Evolutionary conservation across 92 coral and sea anemone genomes (phyloP), one percentile per base, ranked within the genome.

Genomic region (Parazoanthus darwini): DNA sequence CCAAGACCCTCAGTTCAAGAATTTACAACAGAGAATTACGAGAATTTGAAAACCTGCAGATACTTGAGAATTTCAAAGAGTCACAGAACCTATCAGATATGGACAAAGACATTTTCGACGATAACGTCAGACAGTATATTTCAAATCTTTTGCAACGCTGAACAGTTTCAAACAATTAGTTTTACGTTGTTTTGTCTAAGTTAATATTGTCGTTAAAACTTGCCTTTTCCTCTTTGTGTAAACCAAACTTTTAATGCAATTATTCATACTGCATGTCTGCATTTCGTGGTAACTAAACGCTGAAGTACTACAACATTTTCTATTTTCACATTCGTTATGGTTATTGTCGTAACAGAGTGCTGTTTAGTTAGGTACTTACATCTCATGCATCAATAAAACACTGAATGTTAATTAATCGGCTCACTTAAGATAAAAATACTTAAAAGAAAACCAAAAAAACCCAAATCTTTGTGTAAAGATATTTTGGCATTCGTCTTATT

Each of bases 1-100:
- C 98, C 98, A 37, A 91, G 93, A 43, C 94, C 94, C 8, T 86
- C 96, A 13, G 25, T 37, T 10, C 80, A 79, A 46, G 91, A 91
- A 80, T 77, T 95, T 85, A 91, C 94, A n/a, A 44, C 37, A 29
- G 98, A 95, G 39, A 96, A 95, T 82, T 95, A 91, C 68, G 88
- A 92, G 73, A 95, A 90, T 58, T 94, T 95, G 10, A 82, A 88
- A 51, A 90, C 86, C 51, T 95, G 98, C 87, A 88, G 98, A 67
- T 92, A 92, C 35, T 73, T 92, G 5, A 85, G 92, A 77, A 89
- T 89, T 37, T 92, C 92, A 22, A 68, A 67, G 74, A 87, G 92
- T 23, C 46, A 54, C 89, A 88, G 78, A 87, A 92, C 79, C 85
- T 83, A 5, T 67, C 84, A 13, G 70, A 59, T 38, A 66, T 81